Evolutionary conservation across 2,888 invertebrate species (phyloP).

Genomic region (Tinea pellionella): DNA sequence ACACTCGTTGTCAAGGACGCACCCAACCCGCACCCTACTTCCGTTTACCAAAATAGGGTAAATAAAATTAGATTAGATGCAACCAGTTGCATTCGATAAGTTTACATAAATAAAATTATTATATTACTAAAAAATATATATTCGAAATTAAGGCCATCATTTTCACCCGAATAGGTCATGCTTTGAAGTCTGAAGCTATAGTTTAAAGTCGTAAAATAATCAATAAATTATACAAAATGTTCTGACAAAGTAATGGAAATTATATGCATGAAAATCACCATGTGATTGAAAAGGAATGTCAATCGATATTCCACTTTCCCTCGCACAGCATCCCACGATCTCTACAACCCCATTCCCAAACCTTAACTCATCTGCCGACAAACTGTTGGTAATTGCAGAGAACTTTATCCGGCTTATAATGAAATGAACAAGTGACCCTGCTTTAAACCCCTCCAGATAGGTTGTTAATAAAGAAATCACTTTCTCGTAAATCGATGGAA

Average conservation of each 20-base stretch:
- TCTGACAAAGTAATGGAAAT: neutral
- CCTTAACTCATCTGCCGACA: constrained; percentile 65
- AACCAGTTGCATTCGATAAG: neutral
- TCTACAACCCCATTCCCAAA: constrained; percentile 53
- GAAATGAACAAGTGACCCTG: constrained; percentile 45
- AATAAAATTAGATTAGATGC: constrained; percentile 18
- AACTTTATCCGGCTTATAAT: constrained; percentile 38
- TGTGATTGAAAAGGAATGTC: neutral
- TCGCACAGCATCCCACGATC: constrained; percentile 14
- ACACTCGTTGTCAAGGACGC: constrained; percentile 43
- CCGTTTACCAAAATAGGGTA: constrained; percentile 53
- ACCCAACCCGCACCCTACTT: constrained; percentile 57
- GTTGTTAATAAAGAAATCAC: constrained; percentile 55
- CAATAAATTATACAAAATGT: neutral
- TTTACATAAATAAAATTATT: no score
- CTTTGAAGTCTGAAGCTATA: neutral
- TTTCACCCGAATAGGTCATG: neutral
- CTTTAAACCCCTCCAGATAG: constrained; percentile 40
- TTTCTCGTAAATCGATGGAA: constrained; percentile 64
- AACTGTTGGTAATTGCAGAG: constrained; percentile 56
- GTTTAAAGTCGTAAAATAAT: neutral
- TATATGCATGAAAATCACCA: constrained; percentile 1
- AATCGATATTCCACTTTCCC: constrained; percentile 41
- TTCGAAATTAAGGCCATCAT: neutral
- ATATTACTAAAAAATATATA: no score